Evolutionary conservation across 2,797 vertebrate species (phyloP).

Genomic region (Rhinella marina): DNA sequence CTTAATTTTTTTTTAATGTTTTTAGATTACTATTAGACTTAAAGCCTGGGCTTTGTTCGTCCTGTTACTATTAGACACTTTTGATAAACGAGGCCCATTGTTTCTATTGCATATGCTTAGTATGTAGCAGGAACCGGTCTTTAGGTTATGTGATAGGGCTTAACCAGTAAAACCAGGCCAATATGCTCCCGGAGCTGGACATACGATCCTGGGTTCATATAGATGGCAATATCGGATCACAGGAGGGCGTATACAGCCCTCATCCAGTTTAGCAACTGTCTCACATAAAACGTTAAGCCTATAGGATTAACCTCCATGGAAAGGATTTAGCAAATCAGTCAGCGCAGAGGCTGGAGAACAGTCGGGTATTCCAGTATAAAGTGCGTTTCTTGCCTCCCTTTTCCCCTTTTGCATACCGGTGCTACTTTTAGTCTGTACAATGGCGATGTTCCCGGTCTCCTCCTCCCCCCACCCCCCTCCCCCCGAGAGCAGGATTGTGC

Average conservation of each 20-base stretch:
- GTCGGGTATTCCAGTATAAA: constrained; percentile 22
- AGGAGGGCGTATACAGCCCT: not conserved
- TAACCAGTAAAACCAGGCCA: not conserved
- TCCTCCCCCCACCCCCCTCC: constrained; percentile 2
- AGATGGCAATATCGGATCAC: not conserved
- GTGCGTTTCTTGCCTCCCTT: constrained; percentile 17
- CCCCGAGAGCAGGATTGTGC: constrained; percentile 51
- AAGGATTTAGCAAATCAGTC: constrained; percentile 41
- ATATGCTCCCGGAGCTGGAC: not conserved
- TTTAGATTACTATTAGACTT: no score
- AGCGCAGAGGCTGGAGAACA: constrained; percentile 13
- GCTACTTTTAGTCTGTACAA: constrained; percentile 37
- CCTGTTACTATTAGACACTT: no score
- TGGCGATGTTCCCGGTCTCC: constrained; percentile 13
- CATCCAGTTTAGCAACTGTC: constrained; percentile 44
- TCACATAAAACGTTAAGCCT: constrained; percentile 39
- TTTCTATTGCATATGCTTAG: not conserved
- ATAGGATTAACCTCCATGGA: constrained; percentile 38
- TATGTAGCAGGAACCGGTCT: not conserved
- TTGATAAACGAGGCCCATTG: not conserved
- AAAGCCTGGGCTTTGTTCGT: no score
- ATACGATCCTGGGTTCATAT: not conserved
- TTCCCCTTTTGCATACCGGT: constrained; percentile 30
- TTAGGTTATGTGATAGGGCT: not conserved
- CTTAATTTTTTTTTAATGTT: no score